phyloP scores from a whole-genome alignment of 1,140 invertebrate species.

The Drosophila orosa region DNA sequence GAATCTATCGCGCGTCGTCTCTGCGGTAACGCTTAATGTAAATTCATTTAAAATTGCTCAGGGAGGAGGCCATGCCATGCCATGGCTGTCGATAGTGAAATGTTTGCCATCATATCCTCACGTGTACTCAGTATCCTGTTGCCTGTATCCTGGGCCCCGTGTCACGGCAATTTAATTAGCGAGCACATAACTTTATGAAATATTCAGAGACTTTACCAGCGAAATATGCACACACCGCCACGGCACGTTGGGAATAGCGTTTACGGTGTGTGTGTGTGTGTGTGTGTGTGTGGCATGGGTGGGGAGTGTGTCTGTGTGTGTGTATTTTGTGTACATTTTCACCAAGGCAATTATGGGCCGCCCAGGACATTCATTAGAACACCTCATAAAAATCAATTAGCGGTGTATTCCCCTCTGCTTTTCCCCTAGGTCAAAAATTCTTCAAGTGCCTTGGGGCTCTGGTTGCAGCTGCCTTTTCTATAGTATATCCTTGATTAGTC shows the following conservation, averaged over 20 bases:
- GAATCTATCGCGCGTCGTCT: conserved; percentile 15
- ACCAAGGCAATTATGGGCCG: conserved; percentile 26
- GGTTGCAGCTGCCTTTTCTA: neutral
- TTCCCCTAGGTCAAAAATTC: conserved; percentile 37
- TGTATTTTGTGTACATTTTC: conserved; percentile 35
- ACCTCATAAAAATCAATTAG: conserved; percentile 71
- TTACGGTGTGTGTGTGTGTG: neutral
- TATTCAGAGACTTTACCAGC: conserved; percentile 74
- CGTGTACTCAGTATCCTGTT: conserved; percentile 14
- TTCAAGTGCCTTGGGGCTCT: conserved; percentile 15
- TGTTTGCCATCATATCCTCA: conserved; percentile 37
- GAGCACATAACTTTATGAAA: conserved; percentile 78
- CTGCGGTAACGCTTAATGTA: conserved; percentile 66
- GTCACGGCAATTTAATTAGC: conserved; percentile 82
- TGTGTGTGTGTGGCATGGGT: too few species aligned
- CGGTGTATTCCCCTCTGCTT: conserved; percentile 23
- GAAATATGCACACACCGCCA: conserved; percentile 59
- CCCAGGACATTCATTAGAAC: conserved; percentile 70
- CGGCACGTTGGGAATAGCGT: conserved; percentile 16
- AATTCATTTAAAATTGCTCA: conserved; percentile 78
- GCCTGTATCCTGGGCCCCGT: conserved; percentile 36
- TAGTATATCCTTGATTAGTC: neutral
- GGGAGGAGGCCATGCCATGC: neutral
- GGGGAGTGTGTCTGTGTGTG: conserved; percentile 5
- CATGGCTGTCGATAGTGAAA: conserved; percentile 60